These are phyloP conservation scores for Pediacus dermestoides DNA, from an alignment of 2,888 invertebrate species.

Conservation along the genomic window DNA sequence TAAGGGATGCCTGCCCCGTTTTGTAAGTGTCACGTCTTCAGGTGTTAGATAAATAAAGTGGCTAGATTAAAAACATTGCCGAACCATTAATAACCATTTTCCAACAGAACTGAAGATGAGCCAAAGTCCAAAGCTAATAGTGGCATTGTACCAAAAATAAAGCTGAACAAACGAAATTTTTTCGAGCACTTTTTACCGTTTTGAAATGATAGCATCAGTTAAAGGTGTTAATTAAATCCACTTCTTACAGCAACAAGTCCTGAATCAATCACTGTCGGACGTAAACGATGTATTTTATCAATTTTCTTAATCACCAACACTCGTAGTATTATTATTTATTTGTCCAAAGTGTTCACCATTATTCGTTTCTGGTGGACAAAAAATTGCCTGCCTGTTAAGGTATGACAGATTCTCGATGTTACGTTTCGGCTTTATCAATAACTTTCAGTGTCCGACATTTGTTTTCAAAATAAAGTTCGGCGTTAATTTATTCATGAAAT, in stretches of 20 bases:
- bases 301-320: constrained; percentile 38
- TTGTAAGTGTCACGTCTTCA: too few relatives aligned
- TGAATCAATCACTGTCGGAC: constrained; percentile 41
- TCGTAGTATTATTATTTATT: constrained; percentile 39
- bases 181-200: constrained; percentile 21
- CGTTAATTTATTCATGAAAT: too few relatives aligned
- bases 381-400: constrained; percentile 28
- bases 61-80: too few relatives aligned
- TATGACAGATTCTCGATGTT: constrained; percentile 32
- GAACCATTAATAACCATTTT: too few relatives aligned
- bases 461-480: too few relatives aligned
- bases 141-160: too few relatives aligned
- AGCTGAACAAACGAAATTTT: constrained; percentile 13
- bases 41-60: too few relatives aligned
- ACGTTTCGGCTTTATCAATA: constrained; percentile 35
- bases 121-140: too few relatives aligned
- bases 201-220: constrained; percentile 29
- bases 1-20: too few relatives aligned
- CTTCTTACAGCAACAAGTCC: constrained; percentile 34
- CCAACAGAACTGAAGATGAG: too few relatives aligned
- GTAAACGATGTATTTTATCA: constrained; percentile 41
- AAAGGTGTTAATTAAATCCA: constrained; percentile 43
- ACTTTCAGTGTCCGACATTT: constrained; percentile 33
- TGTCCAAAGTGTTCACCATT: constrained; percentile 33
- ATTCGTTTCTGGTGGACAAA: constrained; percentile 29